Conservation (phyloP, 2,888 invertebrate genomes). For the Synergus umbraculus region DNA sequence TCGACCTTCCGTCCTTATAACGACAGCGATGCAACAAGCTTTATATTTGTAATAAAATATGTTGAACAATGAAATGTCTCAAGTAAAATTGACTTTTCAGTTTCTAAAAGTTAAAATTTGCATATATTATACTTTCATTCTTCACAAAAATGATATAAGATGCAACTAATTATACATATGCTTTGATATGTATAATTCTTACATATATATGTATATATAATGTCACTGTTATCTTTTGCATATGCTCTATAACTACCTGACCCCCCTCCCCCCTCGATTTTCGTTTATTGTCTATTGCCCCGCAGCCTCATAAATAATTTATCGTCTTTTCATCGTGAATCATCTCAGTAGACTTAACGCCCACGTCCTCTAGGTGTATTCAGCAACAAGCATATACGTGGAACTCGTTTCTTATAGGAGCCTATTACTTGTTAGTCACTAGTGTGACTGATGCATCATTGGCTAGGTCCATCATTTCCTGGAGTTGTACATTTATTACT, state of each 20-base stretch:
- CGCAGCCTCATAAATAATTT: conserved; percentile 31
- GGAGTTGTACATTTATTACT: not conserved
- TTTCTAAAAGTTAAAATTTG: not conserved
- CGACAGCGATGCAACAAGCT: conserved; percentile 20
- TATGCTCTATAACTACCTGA: not conserved
- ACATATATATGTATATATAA: no score
- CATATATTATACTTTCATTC: no score
- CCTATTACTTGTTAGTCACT: not conserved
- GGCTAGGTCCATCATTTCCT: conserved; percentile 4
- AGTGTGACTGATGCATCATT: conserved; percentile 27
- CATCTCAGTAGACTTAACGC: conserved; percentile 27
- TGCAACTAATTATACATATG: no score
- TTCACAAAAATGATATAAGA: no score
- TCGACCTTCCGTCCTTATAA: conserved; percentile 62
- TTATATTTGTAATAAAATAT: conserved; percentile 23
- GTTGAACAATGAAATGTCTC: not conserved
- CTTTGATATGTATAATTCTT: no score
- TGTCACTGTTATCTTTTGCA: not conserved
- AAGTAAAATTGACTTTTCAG: no score
- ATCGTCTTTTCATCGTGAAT: conserved; percentile 29
- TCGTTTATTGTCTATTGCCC: conserved; percentile 17
- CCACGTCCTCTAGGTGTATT: conserved; percentile 21
- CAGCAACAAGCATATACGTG: conserved; percentile 1
- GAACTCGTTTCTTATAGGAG: conserved; percentile 13
- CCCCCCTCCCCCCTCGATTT: not conserved